Percentiles rank a stretch among this genome's conserved stretches.
Conservation (phyloP, 2,888 invertebrate genomes). For the Malacosoma neustria region DNA sequence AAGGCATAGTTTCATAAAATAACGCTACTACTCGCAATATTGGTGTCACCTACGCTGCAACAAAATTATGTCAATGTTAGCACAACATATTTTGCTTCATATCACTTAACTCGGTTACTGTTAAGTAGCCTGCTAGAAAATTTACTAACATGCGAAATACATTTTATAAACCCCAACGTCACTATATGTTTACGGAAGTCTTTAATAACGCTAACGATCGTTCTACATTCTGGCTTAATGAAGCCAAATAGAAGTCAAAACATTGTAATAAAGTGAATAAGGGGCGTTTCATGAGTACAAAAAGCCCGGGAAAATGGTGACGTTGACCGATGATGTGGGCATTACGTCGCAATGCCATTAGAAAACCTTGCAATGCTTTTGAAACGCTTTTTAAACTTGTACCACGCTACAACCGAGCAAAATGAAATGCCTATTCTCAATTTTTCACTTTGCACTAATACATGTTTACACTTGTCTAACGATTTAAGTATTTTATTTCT, state of each 20-base stretch:
- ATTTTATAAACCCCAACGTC: too few relatives aligned
- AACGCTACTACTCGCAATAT: too few relatives aligned
- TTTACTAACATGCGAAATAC: too few relatives aligned
- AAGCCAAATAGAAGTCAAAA: slow-evolving; percentile 20
- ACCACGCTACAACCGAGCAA: not conserved
- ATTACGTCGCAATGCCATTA: slow-evolving; percentile 46
- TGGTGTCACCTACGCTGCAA: too few relatives aligned
- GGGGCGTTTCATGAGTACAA: slow-evolving; percentile 44
- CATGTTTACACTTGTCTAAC: too few relatives aligned
- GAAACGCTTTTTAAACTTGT: not conserved
- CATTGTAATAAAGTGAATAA: slow-evolving; percentile 35
- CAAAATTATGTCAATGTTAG: too few relatives aligned
- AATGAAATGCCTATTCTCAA: not conserved
- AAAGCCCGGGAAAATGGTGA: slow-evolving; percentile 47
- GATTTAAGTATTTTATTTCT: too few relatives aligned
- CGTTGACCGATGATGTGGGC: slow-evolving; percentile 64
- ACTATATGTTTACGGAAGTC: not conserved
- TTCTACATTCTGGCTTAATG: slow-evolving; percentile 1
- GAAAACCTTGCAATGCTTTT: slow-evolving; percentile 7
- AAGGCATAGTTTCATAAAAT: too few relatives aligned
- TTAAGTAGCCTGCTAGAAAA: too few relatives aligned
- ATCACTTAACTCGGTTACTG: too few relatives aligned
- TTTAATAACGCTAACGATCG: not conserved
- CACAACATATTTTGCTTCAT: too few relatives aligned
- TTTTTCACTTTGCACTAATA: too few relatives aligned